Base-by-base conservation (phyloP, 1,140 invertebrate species). In the Chelonus insularis region DNA sequence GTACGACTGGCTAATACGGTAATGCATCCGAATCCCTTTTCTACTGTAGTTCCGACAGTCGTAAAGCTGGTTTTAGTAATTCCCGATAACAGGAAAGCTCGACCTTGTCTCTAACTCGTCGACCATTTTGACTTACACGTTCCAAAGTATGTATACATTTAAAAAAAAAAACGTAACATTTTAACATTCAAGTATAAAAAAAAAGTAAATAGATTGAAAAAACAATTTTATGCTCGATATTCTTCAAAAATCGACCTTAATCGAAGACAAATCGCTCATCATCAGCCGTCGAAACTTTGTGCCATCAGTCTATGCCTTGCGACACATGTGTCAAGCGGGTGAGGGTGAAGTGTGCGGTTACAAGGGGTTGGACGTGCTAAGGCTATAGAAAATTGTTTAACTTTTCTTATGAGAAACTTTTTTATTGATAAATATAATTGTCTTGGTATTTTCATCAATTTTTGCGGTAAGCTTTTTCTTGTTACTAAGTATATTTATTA, bases 11-110 rank as follows among this genome's bases (percentile, higher is more conserved):
- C 77, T 79, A 79, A 79, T 79, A 76, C 76, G 73, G 75, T 79
- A 79, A 79, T 79, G 76, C 77, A 78, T 77, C 71, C 73, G 69
- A 79, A 79, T 77, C 76, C 74, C 75, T 67, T 76, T 70, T 72
- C 63, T 69, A 63, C 68, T 7, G 39, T 14, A 55, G 73, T 79
- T 79, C 70, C 71, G 69, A 63, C 70, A 75, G 72, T 78, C 77
- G 74, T 79, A 77, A 79, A 79, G 74, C 74, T 74, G 76, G 74
- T 78, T 78, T 77, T 77, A 79, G 76, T 79, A 79, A 79, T 76
- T 79, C 75, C 69, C 75, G 76, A 76, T 77, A 78, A 73, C 77
- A 66, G 65, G 68, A 75, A 74, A 43, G 50, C 50, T 52, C 14
- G 14, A 52, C 12, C 50, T 20, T 52, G n/a, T 25, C 25, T 32